A percentile compares a stretch with the other conserved stretches of the same genome.
Evolutionary conservation across 2,113 vertebrate genomes (phyloP).

Genomic region (Ivindomyrus marchei): DNA sequence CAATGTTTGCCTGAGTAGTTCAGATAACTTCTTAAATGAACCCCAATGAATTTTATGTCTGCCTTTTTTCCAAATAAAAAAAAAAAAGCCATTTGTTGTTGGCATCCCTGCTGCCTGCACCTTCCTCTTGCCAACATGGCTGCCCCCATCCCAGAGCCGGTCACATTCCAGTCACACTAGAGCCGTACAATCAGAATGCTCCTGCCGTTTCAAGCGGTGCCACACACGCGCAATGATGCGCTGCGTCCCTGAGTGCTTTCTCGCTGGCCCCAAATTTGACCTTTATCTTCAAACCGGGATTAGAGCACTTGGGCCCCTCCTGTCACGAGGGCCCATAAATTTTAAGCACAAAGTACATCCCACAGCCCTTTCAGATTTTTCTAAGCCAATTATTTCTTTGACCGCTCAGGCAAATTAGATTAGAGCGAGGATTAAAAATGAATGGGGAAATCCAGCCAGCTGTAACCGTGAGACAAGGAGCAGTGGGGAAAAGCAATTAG

Average conservation of each 20-base stretch:
- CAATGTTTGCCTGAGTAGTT: background rate
- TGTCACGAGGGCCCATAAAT: constrained; percentile 17
- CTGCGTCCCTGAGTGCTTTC: background rate
- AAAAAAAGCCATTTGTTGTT: background rate
- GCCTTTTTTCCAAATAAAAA: background rate
- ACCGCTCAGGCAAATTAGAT: constrained; percentile 38
- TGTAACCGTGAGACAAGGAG: constrained; percentile 45
- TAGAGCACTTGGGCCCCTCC: background rate
- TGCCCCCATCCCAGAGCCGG: background rate
- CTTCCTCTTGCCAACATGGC: background rate
- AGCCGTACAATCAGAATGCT: background rate
- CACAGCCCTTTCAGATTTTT: constrained; percentile 35
- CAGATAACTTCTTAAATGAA: background rate
- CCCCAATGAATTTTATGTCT: background rate
- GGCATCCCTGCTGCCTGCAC: background rate
- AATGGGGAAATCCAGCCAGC: constrained; percentile 47
- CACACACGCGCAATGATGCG: background rate
- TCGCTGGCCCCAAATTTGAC: background rate
- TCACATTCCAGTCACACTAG: background rate
- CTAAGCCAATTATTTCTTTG: constrained; percentile 36
- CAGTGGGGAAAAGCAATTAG: constrained; percentile 47
- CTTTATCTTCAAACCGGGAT: background rate
- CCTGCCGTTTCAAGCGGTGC: background rate
- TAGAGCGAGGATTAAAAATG: constrained; percentile 50
- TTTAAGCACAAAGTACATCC: constrained; percentile 34